These are phyloP conservation scores for Mormyrops boulengeri DNA, from an alignment of 2,797 vertebrate species.

Conservation along the genomic window DNA sequence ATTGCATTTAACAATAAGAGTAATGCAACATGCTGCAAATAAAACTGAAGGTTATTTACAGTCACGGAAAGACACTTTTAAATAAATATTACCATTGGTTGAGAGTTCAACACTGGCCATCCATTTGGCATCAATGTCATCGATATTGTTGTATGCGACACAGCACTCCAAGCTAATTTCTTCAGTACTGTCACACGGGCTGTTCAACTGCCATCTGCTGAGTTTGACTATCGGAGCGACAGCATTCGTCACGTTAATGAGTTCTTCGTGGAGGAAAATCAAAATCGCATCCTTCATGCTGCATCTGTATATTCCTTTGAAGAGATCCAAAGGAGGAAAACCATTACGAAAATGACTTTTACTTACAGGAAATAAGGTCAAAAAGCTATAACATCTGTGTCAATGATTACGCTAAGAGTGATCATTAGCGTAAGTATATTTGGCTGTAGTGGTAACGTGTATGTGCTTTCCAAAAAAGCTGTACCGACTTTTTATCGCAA, in stretches of 20 bases:
- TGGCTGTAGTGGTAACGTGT: not conserved
- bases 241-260: not conserved
- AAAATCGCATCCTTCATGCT: not conserved
- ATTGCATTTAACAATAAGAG: not conserved
- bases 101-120: not conserved
- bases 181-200: not conserved
- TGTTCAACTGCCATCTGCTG: not conserved
- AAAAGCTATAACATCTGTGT: not conserved
- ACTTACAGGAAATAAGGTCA: not conserved
- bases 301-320: slow-evolving; percentile 9
- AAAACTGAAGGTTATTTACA: not conserved
- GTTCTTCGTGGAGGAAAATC: not conserved
- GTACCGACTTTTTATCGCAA: not conserved
- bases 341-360: not conserved
- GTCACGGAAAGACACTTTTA: not conserved
- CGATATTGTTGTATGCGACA: not conserved
- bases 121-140: not conserved
- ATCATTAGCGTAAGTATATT: not conserved
- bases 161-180: not conserved
- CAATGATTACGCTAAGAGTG: not conserved
- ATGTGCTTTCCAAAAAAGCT: not conserved
- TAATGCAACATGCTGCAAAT: not conserved
- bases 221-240: not conserved
- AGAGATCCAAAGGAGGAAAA: not conserved
- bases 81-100: not conserved